These are phyloP conservation scores for Noturus placidus DNA, from an alignment of 2,113 vertebrate genomes.

Conservation along the genomic window DNA sequence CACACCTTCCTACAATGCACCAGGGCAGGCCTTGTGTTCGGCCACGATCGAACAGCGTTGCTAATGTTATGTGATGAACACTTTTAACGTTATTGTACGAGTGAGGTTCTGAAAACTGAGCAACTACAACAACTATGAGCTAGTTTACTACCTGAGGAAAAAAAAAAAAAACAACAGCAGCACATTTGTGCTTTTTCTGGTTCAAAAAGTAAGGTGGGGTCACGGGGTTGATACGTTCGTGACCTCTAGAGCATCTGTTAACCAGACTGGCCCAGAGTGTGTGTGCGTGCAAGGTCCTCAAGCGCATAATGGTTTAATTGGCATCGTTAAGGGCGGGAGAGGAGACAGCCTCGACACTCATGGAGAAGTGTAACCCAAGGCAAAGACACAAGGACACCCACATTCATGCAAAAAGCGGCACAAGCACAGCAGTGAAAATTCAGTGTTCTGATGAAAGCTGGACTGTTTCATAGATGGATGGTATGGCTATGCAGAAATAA, in stretches of 20 bases:
- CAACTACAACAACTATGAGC: neutral
- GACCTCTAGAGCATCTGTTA: slow-evolving; percentile 43
- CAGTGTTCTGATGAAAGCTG: neutral
- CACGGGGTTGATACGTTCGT: slow-evolving; percentile 16
- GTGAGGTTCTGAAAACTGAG: neutral
- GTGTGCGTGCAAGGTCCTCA: slow-evolving; percentile 49
- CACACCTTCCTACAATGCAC: slow-evolving; percentile 30
- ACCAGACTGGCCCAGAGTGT: slow-evolving; percentile 63
- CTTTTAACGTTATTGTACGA: neutral
- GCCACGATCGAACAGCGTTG: too few relatives aligned
- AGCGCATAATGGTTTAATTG: slow-evolving; percentile 73
- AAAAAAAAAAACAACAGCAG: too few relatives aligned
- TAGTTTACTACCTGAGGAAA: neutral
- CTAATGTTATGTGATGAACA: neutral
- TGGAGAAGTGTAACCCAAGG: slow-evolving; percentile 47
- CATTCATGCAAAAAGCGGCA: neutral
- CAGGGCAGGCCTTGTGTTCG: neutral
- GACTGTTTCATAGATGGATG: neutral
- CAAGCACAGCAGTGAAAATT: neutral
- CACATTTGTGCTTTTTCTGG: neutral
- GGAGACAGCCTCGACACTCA: slow-evolving; percentile 37
- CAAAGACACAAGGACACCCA: slow-evolving; percentile 19
- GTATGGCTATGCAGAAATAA: slow-evolving; percentile 20
- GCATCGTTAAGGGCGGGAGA: slow-evolving; percentile 60
- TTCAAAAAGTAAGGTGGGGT: slow-evolving; percentile 9